Base-by-base conservation (phyloP, 1,140 invertebrate genomes). In the Venustaconcha ellipsiformis region DNA sequence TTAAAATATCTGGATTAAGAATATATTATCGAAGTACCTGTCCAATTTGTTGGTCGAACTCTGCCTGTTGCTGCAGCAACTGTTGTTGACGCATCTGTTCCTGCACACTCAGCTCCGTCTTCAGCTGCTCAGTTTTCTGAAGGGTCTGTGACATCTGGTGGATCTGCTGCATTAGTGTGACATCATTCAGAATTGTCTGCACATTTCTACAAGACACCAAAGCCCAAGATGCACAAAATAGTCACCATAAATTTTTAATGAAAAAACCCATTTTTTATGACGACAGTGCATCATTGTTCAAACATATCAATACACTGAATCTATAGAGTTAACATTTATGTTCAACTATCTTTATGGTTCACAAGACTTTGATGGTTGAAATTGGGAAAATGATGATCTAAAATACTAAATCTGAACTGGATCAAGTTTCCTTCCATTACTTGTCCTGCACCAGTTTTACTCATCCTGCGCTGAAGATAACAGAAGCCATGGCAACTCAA, bases 101-200 rank as follows among this genome's bases (percentile, higher is more conserved):
- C 82, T 95, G 82, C 18, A 81, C 78, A 18, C 67, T 83, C 18
- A 88, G 77, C 73, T 89, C 85, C 68, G 79, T 78, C 64, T 84
- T 85, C 20, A 87, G 77, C 68, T 87, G 79, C 72, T 89, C 88
- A 60, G 82, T 94, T 74, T 90, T 89, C 83, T 93, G 92, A 79
- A 94, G 93, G 3, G 91, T 90, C 76, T 93, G 82, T 18, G 82
- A 84, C 70, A 86, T 80, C 78, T 91, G 90, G 67, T 86, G 94
- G 12, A 95, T 88, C 77, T 95, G 94, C 48, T 93, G 91, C 72
- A 95, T 85, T 57, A 95, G 92, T 88, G 93, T 91, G 2, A 94
- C 94, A 88, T 95, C 95, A 69, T 92, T 93, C 73, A 95, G 88
- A 80, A 95, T 84, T 77, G 87, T 90, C 75, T 90, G 89, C 13